Conservation (phyloP, 2,888 invertebrate genomes). For the Drosophila longiperda region DNA sequence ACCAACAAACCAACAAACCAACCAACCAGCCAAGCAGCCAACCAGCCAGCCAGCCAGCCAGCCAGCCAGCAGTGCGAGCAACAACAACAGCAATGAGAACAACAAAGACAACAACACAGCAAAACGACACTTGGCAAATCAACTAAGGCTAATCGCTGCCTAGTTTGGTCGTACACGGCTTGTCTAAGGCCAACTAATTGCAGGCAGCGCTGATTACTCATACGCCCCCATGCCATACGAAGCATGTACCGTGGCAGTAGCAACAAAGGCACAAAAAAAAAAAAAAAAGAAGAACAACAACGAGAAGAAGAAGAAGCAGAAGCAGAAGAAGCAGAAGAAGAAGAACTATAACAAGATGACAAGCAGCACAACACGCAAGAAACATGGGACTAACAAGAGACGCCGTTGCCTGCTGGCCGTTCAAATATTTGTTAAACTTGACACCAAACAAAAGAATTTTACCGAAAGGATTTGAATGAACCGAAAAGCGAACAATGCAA, state of each 20-base stretch:
- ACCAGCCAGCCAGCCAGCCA: neutral
- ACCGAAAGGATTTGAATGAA: slow-evolving; percentile 80
- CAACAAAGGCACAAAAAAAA: neutral
- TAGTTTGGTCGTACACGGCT: slow-evolving; percentile 32
- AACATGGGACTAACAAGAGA: slow-evolving; percentile 72
- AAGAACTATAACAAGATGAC: slow-evolving; percentile 56
- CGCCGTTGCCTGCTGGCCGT: slow-evolving; percentile 58
- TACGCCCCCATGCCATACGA: slow-evolving; percentile 65
- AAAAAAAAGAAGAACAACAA: slow-evolving; percentile 13
- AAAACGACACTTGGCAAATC: slow-evolving; percentile 49
- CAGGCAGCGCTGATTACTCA: slow-evolving; percentile 68
- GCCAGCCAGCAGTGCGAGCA: slow-evolving; percentile 3
- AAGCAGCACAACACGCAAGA: slow-evolving; percentile 58
- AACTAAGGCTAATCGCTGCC: slow-evolving; percentile 55
- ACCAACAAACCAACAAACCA: neutral
- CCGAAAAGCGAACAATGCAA: slow-evolving; percentile 75
- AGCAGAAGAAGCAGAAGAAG: neutral
- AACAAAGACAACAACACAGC: slow-evolving; percentile 6
- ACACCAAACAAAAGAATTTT: slow-evolving; percentile 84
- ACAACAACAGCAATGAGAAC: slow-evolving; percentile 5
- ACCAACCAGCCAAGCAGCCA: neutral
- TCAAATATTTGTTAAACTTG: slow-evolving; percentile 83
- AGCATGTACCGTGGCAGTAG: slow-evolving; percentile 34
- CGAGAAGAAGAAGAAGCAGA: neutral
- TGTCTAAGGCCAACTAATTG: slow-evolving; percentile 72